Evolutionary conservation across 2,888 invertebrate species (phyloP).

Genomic region (Synergus laeviventris): DNA sequence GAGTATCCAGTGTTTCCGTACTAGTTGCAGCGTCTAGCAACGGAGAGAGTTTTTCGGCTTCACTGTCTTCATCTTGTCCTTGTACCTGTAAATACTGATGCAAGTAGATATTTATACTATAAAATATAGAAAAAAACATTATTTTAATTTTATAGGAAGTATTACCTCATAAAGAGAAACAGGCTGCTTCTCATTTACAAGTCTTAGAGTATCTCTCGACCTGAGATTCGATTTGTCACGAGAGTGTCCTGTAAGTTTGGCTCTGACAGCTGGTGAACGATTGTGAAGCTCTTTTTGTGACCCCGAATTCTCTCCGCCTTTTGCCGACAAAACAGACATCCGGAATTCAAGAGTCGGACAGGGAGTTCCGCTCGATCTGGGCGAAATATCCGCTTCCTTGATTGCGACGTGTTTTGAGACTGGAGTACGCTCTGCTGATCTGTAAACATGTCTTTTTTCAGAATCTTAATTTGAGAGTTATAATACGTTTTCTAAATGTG

Average conservation of each 20-base stretch:
- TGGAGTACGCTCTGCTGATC: slow-evolving; percentile 70
- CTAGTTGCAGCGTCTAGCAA: slow-evolving; percentile 78
- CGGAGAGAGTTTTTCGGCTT: slow-evolving; percentile 89
- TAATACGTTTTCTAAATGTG: neutral
- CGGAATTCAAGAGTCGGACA: slow-evolving; percentile 79
- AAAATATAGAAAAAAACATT: slow-evolving; percentile 17
- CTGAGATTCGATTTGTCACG: slow-evolving; percentile 71
- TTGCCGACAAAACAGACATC: slow-evolving; percentile 84
- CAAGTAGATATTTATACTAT: slow-evolving; percentile 5
- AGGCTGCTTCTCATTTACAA: slow-evolving; percentile 80
- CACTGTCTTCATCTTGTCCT: slow-evolving; percentile 86
- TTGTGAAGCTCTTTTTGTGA: slow-evolving; percentile 71
- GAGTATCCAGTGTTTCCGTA: slow-evolving; percentile 68
- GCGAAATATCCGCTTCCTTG: slow-evolving; percentile 69
- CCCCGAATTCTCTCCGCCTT: slow-evolving; percentile 80
- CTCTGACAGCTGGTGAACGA: slow-evolving; percentile 69
- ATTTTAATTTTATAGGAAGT: neutral
- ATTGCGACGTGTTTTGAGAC: slow-evolving; percentile 66
- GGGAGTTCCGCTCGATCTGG: slow-evolving; percentile 68
- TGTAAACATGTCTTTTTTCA: slow-evolving; percentile 47
- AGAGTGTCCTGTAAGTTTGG: slow-evolving; percentile 66
- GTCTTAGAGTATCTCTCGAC: slow-evolving; percentile 78
- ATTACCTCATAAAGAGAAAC: slow-evolving; percentile 69
- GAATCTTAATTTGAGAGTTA: neutral
- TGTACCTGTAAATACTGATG: slow-evolving; percentile 63